Base-by-base conservation (phyloP, 2,113 vertebrate species). In the Hippocampus barbouri region DNA sequence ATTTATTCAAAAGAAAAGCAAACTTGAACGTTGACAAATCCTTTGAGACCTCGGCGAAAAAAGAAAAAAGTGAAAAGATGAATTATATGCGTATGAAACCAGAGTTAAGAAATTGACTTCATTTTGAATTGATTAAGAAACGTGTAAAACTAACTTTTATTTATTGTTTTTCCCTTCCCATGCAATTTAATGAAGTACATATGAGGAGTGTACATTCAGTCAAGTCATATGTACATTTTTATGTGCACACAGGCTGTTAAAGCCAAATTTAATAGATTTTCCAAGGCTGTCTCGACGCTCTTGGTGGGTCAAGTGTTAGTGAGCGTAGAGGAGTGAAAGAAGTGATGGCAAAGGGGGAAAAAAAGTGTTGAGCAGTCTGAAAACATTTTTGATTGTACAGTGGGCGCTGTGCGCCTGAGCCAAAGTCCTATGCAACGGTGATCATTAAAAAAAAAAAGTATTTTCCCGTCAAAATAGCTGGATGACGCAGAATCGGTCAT, bases 211-310 rank as follows among this genome's bases (percentile, higher is more conserved):
- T 65, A 15, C n/a, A 12, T 71, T 83, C 65, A 71, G 70, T 81
- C 80, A 75, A 81, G 73, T 7, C 53, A 89, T 89, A 71, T 77
- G 66, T 75, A 23, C 72, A 76, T 82, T 79, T 80, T 80, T 81
- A 75, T 83, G 69, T 80, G 75, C 74, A 74, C 69, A 70, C 65
- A 78, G 82, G 60, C 81, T 86, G 80, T 83, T 90, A 88, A 86
- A 89, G 81, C 78, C 68, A 78, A 84, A 78, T 91, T 92, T 91
- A 91, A 90, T 90, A 91, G 91, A 90, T 92, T 93, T 91, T 92
- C 91, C 90, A 11, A 79, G 78, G 72, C 84, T 89, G 83, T 91
- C 84, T 87, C 79, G 86, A 77, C 84, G 80, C 84, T 86, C 81
- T 87, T 61, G 79, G 68, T 84, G 88, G 86, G 86, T 90, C 81